Base-by-base conservation (phyloP, 2,113 vertebrate species). In the Pollimyrus isidori region DNA sequence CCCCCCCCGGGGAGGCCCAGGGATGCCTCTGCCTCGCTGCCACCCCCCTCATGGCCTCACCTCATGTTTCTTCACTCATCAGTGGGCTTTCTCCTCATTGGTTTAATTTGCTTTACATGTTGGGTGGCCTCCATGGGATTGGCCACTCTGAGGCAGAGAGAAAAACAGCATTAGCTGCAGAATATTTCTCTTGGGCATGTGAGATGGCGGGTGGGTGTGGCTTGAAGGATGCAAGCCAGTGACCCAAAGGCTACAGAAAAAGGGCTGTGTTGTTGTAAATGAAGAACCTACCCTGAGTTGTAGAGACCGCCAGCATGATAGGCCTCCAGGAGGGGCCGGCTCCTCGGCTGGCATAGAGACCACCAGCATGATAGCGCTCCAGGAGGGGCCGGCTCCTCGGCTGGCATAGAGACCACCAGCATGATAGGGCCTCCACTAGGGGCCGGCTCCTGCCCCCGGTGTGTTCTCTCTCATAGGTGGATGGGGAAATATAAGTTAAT, bases 21-120 rank as follows among this genome's bases (percentile, higher is more conserved):
- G 88, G 90, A 23, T 87, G 46, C 48, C 30, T 62, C 42, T 89
- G 48, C 87, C 86, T 45, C 83, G 50, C 30, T 46, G 15, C 56
- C 21, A 10, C 90, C 86, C 30, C 93, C 92, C 90, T 35, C 85
- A 89, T 76, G 58, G 90, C 90, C 91, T 91, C 23, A 46, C 56
- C 88, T 93, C 93, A 89, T 88, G 91, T 91, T 91, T 91, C 91
- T 46, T 26, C 92, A 87, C 87, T 90, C 90, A 53, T 93, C 92
- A 93, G 92, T 85, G 91, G 90, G 91, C 90, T 9, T 35, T 91
- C 91, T 92, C 86, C 52, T 2, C 69, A 85, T 86, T 50, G 52
- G 83, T 84, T 35, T 62, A 85, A 91, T 89, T 91, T 88, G 89
- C 58, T 86, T 39, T 0, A 42, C 52, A 1, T 23, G 17, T 42